Evolutionary conservation across 2,113 vertebrate genomes (phyloP).

Genomic region (Helogale parvula): DNA sequence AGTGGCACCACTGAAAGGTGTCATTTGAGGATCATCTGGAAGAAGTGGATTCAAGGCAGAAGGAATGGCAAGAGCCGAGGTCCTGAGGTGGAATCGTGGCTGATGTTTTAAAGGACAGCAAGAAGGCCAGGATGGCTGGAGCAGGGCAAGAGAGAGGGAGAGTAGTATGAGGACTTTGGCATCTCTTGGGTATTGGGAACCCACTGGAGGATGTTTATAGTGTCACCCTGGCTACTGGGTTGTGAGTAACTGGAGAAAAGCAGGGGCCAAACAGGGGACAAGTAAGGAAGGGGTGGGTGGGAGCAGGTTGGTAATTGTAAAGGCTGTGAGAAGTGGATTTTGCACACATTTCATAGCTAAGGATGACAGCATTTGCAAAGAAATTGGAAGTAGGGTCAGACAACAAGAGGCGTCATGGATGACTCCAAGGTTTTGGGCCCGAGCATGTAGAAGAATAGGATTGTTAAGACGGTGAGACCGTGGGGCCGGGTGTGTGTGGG

Average conservation of each 20-base stretch:
- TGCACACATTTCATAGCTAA: not conserved
- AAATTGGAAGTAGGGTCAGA: not conserved
- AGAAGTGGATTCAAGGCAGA: not conserved
- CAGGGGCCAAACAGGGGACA: not conserved
- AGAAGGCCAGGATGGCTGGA: not conserved
- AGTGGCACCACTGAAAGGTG: not conserved
- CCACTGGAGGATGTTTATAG: not conserved
- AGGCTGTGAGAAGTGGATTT: not conserved
- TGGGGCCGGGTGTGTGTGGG: not conserved
- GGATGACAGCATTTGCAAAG: not conserved
- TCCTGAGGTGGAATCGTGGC: not conserved
- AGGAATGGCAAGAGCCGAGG: not conserved
- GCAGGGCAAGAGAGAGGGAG: not conserved
- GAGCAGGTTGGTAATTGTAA: not conserved
- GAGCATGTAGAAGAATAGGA: not conserved
- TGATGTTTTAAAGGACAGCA: not conserved
- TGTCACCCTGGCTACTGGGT: not conserved
- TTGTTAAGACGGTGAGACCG: not conserved
- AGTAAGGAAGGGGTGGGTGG: not conserved
- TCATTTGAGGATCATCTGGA: not conserved
- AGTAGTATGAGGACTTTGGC: not conserved
- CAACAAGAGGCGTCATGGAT: not conserved
- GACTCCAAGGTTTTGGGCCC: not conserved
- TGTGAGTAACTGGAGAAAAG: not conserved
- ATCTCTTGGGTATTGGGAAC: not conserved